Conservation (phyloP, 2,888 invertebrate species). For the Agonopterix alstromeriana region DNA sequence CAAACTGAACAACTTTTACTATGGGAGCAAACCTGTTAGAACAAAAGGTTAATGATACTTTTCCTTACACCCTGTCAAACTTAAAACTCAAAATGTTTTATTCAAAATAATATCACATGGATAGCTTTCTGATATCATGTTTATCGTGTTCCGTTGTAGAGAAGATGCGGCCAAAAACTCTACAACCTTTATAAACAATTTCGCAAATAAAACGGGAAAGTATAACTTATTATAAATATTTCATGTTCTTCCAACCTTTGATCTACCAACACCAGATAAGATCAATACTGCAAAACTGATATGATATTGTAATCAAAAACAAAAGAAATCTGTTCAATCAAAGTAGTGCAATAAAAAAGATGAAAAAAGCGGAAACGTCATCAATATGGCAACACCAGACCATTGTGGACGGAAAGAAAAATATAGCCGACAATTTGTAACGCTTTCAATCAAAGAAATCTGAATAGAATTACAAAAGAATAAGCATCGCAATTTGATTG, state of each 20-base stretch:
- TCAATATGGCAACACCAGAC: conserved; percentile 44
- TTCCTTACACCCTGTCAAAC: too few relatives aligned
- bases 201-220: too few relatives aligned
- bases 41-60: too few relatives aligned
- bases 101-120: too few relatives aligned
- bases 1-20: too few relatives aligned
- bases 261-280: conserved; percentile 30
- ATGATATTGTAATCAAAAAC: conserved; percentile 30
- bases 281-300: conserved; percentile 27
- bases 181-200: too few relatives aligned
- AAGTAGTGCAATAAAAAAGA: conserved; percentile 44
- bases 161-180: too few relatives aligned
- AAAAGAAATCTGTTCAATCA: conserved; percentile 41
- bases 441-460: conserved; percentile 25
- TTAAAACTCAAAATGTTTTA: too few relatives aligned
- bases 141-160: too few relatives aligned
- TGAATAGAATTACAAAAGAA: conserved; percentile 12
- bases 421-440: conserved; percentile 42
- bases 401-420: conserved; percentile 47
- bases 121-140: too few relatives aligned
- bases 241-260: conserved; percentile 25
- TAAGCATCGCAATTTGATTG: conserved; percentile 26
- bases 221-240: too few relatives aligned
- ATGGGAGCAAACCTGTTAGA: too few relatives aligned
- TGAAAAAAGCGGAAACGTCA: conserved; percentile 38